Evolutionary conservation across 2,797 vertebrate species (phyloP).

Genomic region (Mallotus villosus): DNA sequence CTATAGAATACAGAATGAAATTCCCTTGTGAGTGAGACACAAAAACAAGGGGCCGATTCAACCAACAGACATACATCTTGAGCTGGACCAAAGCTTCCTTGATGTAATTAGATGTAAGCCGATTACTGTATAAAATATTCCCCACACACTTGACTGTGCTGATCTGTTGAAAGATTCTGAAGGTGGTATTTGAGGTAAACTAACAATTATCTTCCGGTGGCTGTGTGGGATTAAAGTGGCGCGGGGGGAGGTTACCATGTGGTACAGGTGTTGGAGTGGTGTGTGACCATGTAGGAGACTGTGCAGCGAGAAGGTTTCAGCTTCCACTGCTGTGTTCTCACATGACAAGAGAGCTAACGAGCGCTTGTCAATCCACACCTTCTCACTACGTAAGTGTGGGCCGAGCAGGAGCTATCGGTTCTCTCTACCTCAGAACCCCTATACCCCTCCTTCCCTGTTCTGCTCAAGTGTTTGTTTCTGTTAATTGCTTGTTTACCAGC

Average conservation of each 20-base stretch:
- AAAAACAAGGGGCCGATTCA: background rate
- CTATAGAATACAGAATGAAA: no score
- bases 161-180: no score
- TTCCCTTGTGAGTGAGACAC: background rate
- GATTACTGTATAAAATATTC: no score
- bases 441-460: background rate
- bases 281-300: background rate
- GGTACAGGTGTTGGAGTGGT: background rate
- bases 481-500: constrained; percentile 50
- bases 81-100: no score
- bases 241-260: no score
- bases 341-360: constrained; percentile 60
- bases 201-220: background rate
- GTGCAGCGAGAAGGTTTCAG: background rate
- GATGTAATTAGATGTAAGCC: no score
- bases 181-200: background rate
- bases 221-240: no score
- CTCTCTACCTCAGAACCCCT: background rate
- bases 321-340: background rate
- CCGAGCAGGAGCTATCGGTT: background rate
- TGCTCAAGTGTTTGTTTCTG: background rate
- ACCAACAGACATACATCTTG: background rate
- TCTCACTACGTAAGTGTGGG: constrained; percentile 1
- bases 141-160: no score
- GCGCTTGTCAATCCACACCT: constrained; percentile 35